Conservation (phyloP, 2,113 vertebrate species). For the Sialia sialis region DNA sequence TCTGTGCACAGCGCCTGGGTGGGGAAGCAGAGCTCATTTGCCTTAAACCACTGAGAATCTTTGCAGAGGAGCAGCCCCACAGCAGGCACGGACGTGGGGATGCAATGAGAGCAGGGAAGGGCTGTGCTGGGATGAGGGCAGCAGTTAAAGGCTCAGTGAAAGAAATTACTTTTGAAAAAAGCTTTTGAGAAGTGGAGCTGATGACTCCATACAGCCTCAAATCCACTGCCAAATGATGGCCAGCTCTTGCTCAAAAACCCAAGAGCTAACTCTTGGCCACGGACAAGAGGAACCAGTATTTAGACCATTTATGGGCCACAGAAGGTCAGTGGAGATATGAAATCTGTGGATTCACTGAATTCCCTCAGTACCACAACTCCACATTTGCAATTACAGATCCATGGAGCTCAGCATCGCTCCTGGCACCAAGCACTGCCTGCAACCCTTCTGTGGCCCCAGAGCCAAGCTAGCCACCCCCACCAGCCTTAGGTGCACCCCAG, state of each 20-base stretch:
- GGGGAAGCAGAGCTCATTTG: fast-evolving
- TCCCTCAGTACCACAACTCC: not conserved
- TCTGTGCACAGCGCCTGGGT: fast-evolving
- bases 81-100: fast-evolving
- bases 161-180: not conserved
- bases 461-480: not conserved
- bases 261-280: not conserved
- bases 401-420: not conserved
- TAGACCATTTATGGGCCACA: not conserved
- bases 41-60: fast-evolving
- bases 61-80: not conserved
- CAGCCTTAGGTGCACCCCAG: fast-evolving
- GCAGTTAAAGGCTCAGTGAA: not conserved
- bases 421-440: not conserved
- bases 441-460: not conserved
- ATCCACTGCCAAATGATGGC: not conserved
- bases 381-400: constrained; percentile 2
- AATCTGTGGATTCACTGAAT: constrained; percentile 44
- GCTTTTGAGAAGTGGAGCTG: not conserved
- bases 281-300: not conserved
- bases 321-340: not conserved
- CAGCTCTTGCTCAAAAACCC: not conserved
- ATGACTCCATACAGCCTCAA: constrained; percentile 3
- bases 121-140: fast-evolving
- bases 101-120: not conserved